Base-by-base conservation (phyloP, 2,888 invertebrate genomes). In the Cetonia aurata region DNA sequence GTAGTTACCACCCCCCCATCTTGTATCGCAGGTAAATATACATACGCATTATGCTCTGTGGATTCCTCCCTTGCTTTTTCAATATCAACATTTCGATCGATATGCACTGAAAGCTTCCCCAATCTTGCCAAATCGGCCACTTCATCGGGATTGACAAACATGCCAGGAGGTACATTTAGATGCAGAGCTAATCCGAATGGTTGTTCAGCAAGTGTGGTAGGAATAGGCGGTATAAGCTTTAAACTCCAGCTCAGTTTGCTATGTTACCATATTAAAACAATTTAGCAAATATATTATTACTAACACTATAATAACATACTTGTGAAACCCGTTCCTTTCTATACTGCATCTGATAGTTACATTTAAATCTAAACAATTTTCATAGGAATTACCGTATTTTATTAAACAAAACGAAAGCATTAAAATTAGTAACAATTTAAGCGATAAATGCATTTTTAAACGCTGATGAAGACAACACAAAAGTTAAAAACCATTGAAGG, bases 241-340 rank as follows among this genome's bases (percentile, higher is more conserved):
- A 87, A 78, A 9, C 86, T 77, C 81, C 86, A 87, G 72, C 83
- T 81, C 48, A 86, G 77, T 71, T 86, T 83, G 67, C 86, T 86
- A 72, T 13, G 82, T 80, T 33, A 67, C 65, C 60, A 69, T 25
- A 53, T 9, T 19, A 42, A 57, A 44, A 12, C 13, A 41, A 57
- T 6, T 56, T 10, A 57, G 62, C 37, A 15, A 9, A 33, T 50
- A 52, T 10, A 12, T 25, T 37, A 6, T 37, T 42, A 41, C 9
- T 1, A 17, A 41, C 1, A 1, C n/a, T n/a, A 52, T 65, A 46
- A 53, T 6, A 55, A 62, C 13, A 75, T 75, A 86, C 86, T 85
- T 84, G 75, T 86, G 86, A 79, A 86, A 86, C 60, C 86, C 87
- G 76, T 85, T 84, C 74, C 85, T 84, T 73, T 85, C 85, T 50